Conservation (phyloP, 2,797 vertebrate genomes). For the Catharus ustulatus region DNA sequence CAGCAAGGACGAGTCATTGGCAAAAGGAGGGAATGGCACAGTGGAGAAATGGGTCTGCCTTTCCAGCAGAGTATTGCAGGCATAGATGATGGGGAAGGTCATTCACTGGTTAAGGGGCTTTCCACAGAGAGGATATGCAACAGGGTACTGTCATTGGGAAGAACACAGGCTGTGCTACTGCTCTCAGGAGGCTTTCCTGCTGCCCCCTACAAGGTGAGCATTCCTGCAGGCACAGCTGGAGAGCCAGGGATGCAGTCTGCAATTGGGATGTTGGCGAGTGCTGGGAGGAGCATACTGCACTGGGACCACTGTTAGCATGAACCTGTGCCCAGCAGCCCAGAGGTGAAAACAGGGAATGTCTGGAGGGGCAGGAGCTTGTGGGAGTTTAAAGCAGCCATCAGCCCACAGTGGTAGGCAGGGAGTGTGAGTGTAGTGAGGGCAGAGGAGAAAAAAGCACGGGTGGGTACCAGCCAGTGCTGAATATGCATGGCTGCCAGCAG, state of each 20-base stretch:
- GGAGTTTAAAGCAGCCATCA: neutral
- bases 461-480: neutral
- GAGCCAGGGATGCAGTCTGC: neutral
- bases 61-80: neutral
- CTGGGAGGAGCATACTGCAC: fast-evolving
- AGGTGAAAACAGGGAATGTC: neutral
- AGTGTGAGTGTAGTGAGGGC: neutral
- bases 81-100: neutral
- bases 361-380: neutral
- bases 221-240: fast-evolving
- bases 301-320: neutral
- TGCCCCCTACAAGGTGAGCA: neutral
- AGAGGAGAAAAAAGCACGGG: neutral
- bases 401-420: neutral
- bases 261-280: neutral
- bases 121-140: neutral
- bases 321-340: neutral
- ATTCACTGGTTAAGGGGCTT: neutral
- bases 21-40: neutral
- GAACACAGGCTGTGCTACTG: neutral
- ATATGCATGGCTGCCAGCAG: neutral
- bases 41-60: neutral
- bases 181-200: neutral
- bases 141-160: fast-evolving
- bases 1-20: neutral